phyloP scores from a whole-genome alignment of 2,888 invertebrate genomes.

The Carterocephalus palaemon region DNA sequence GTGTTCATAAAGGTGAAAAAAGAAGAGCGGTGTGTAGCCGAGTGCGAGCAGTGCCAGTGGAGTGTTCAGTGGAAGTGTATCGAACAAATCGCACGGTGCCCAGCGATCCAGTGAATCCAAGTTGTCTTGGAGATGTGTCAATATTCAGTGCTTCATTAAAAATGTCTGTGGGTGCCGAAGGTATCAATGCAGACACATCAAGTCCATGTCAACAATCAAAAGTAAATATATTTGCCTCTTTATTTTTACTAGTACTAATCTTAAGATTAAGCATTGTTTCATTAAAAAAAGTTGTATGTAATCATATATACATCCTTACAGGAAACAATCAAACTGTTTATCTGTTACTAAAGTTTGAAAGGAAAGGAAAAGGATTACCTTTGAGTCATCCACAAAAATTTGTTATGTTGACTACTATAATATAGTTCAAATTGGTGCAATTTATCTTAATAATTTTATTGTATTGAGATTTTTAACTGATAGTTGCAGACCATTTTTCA shows the following conservation, averaged over 20 bases:
- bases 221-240: conserved; percentile 71
- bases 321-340: no score
- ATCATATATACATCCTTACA: no score
- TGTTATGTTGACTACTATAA: no score
- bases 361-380: no score
- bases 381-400: no score
- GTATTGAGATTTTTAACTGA: no score
- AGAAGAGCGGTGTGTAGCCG: conserved; percentile 58
- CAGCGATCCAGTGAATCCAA: conserved; percentile 43
- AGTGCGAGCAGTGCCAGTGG: conserved; percentile 57
- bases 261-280: conserved; percentile 48
- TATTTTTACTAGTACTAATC: conserved; percentile 37
- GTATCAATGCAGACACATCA: conserved; percentile 40
- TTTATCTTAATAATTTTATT: no score
- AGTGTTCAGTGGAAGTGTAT: conserved; percentile 61
- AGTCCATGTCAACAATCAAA: conserved; percentile 48
- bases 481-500: no score
- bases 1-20: conserved; percentile 57
- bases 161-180: conserved; percentile 27
- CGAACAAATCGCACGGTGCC: conserved; percentile 32
- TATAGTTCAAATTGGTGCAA: no score
- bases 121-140: conserved; percentile 48
- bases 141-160: conserved; percentile 49
- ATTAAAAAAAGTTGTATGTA: neutral
- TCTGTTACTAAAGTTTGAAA: no score